Evolutionary conservation across 2,888 invertebrate genomes (phyloP), one percentile per base, ranked within the genome.

Genomic region (Theodoxus fluviatilis): DNA sequence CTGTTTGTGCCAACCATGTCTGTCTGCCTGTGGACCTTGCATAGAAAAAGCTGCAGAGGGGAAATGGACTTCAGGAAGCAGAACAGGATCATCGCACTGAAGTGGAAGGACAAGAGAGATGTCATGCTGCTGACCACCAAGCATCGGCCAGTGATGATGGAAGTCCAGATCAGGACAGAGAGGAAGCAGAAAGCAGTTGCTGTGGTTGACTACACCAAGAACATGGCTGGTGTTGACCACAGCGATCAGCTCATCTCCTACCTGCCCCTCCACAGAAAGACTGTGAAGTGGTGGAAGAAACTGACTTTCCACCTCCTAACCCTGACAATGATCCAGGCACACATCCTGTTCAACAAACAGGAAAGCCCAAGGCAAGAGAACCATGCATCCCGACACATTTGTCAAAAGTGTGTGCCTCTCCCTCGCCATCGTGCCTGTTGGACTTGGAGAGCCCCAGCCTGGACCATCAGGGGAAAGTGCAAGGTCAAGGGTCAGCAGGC

Each of bases 211-310:
- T 67, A 72, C 64, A 66, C 49, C 1, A 1, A 12, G 7, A 67
- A 70, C 64, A 72, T 72, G 72, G 55, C 55, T 4, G 72, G 72
- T 15, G 67, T 70, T 7, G 70, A 70, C 33, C 35, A 38, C 37
- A 43, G 38, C 15, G 70, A 70, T n/a, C 68, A 70, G 31, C 63
- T 72, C n/a, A 12, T 69, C 22, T 43, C 43, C 22, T 72, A 68
- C 59, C 22, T 28, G 33, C 69, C 70, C 0, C 6, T 70, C 18
- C 67, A 72, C 43, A 22, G 70, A 7, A 70, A 68, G 33, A 72
- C 72, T 2, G 28, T 72, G 57, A 72, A 67, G 25, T 72, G 72
- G 72, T 70, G 67, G 70, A 67, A 70, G n/a, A 72, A 70, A 22
- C 55, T 64, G 57, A 43, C 57, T 3, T 47, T 68, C 18, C 64